Percentiles rank a stretch among this genome's conserved stretches.
These are phyloP conservation scores for Ditula angustiorana DNA, from an alignment of 2,888 invertebrate genomes.

Conservation along the genomic window DNA sequence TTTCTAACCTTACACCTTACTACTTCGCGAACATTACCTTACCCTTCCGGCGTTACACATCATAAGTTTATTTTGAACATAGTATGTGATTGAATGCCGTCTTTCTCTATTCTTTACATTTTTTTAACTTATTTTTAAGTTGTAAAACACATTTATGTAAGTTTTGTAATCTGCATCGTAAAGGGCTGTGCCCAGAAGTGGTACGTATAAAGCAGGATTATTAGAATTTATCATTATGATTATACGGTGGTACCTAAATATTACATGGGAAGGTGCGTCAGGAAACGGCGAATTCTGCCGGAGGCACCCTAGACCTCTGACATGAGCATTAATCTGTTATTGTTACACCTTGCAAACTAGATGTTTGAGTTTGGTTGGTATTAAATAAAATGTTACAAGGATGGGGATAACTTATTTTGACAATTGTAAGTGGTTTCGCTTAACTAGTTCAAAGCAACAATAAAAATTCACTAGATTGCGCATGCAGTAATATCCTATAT, in stretches of 20 bases:
- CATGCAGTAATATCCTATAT: background rate
- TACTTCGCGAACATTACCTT: too few relatives aligned
- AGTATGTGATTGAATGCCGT: too few relatives aligned
- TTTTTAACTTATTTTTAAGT: too few relatives aligned
- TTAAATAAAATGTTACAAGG: background rate
- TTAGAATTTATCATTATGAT: background rate
- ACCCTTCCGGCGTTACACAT: too few relatives aligned
- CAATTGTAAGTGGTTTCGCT: background rate
- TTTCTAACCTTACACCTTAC: too few relatives aligned
- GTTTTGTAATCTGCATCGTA: background rate
- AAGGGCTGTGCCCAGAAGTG: background rate
- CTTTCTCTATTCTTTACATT: too few relatives aligned
- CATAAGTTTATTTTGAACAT: too few relatives aligned
- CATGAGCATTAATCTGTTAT: constrained; percentile 8
- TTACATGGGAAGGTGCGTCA: constrained; percentile 25
- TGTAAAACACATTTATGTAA: background rate
- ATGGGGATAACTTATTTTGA: background rate
- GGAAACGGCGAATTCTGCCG: constrained; percentile 3
- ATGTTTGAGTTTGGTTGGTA: background rate
- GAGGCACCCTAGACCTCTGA: constrained; percentile 25
- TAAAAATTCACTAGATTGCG: background rate
- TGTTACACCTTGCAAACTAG: constrained; percentile 13
- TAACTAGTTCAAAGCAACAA: background rate
- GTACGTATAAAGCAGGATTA: background rate
- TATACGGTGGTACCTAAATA: background rate